A percentile compares a stretch with the other conserved stretches of the same genome.
phyloP scores from a whole-genome alignment of 2,113 vertebrate genomes.

The Corynorhinus townsendii region DNA sequence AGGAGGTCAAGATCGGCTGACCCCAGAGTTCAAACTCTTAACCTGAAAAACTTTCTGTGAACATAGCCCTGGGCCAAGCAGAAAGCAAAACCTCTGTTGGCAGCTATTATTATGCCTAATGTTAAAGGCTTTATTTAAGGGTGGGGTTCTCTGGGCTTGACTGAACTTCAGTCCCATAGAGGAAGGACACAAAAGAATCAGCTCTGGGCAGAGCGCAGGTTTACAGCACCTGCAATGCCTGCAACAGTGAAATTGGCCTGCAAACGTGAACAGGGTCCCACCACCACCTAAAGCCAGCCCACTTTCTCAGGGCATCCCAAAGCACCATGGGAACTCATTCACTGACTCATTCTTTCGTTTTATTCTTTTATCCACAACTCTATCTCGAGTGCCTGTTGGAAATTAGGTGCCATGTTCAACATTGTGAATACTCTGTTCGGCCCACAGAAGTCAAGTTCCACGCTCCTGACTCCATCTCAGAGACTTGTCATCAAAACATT shows the following conservation, averaged over 20 bases:
- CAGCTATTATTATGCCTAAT: background rate
- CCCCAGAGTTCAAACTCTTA: background rate
- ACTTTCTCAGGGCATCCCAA: background rate
- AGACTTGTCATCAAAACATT: background rate
- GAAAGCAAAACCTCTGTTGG: background rate
- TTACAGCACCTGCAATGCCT: background rate
- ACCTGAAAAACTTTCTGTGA: background rate
- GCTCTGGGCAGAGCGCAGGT: background rate
- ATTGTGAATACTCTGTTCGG: rapidly evolving
- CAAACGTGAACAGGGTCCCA: rapidly evolving
- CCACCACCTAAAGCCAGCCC: too few species aligned
- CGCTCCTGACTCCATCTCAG: background rate
- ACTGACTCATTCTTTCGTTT: background rate
- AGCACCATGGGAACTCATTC: background rate
- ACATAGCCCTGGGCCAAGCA: background rate
- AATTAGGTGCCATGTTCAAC: background rate
- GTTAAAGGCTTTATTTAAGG: background rate
- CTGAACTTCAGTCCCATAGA: background rate
- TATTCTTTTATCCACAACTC: background rate
- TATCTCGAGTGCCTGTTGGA: background rate
- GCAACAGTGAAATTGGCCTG: rapidly evolving
- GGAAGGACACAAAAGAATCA: background rate
- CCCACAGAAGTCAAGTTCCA: background rate
- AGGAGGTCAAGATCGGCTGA: background rate
- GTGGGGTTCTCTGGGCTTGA: background rate